Base-by-base conservation (phyloP, 2,888 invertebrate species). In the Helobdella robusta region DNA sequence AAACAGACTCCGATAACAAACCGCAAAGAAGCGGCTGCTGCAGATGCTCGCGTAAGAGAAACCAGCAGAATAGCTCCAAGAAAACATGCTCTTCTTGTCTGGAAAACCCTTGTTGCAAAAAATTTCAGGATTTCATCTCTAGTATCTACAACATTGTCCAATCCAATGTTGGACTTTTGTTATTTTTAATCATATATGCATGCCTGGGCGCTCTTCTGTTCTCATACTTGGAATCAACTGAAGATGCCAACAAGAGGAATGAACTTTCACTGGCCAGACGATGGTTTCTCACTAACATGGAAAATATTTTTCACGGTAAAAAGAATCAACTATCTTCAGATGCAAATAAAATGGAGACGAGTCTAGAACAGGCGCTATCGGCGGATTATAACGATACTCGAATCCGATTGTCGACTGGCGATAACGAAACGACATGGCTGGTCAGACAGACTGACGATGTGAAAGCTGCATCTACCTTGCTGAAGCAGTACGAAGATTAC, bases 401-500 rank as follows among this genome's bases (percentile, higher is more conserved):
- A n/a, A 28, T n/a, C 20, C n/a, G 28, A n/a, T 28, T n/a, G n/a
- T 30, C 8, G 30, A 32, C 32, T n/a, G 56, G 30, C 4, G 25
- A 25, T 4, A 20, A 36, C 5, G 18, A 35, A 4, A 36, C 6
- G 20, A n/a, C 11, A 8, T 59, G 59, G 59, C n/a, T 59, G 34
- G 3, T 6, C 6, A 59, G 36, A 5, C 59, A 35, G 8, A 35
- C 35, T 4, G 4, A 30, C 5, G 5, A 11, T 5, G 8, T 32
- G 28, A 23, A 36, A n/a, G 23, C 25, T 15, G 40, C 58, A 11
- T 18, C 30, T 8, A 32, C 3, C 1, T 87, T 87, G 76, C 78
- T 93, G 64, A 85, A 86, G 76, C 86, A 86, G 70, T 92, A 92
- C 75, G 93, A 93, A 78, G 86, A 88, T 69, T 89, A 90, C 75